Percentiles rank a stretch among this genome's conserved stretches.
phyloP scores from a whole-genome alignment of 1,140 invertebrate species.

The Drosophila pachea region DNA sequence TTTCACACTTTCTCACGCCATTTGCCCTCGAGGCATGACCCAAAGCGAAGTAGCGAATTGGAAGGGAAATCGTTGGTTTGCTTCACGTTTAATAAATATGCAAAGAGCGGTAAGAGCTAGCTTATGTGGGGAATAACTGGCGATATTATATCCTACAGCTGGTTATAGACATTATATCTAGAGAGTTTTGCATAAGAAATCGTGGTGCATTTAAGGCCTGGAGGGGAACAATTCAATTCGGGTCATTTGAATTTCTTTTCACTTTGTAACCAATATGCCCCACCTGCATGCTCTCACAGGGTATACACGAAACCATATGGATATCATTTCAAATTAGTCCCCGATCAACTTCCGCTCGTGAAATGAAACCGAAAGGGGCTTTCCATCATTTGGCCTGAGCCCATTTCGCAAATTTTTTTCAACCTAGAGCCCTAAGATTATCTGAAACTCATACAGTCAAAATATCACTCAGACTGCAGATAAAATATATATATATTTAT shows the following conservation, averaged over 20 bases:
- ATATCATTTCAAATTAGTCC: slow-evolving; percentile 18
- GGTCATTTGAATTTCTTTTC: too few relatives aligned
- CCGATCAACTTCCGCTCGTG: slow-evolving; percentile 52
- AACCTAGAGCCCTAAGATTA: slow-evolving; percentile 4
- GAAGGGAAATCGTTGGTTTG: slow-evolving; percentile 16
- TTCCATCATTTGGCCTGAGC: slow-evolving; percentile 45
- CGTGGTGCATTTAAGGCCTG: too few relatives aligned
- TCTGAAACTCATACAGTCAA: slow-evolving; percentile 2
- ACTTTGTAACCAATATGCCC: too few relatives aligned
- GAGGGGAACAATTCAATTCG: too few relatives aligned
- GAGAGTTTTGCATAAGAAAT: too few relatives aligned
- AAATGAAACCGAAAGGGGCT: slow-evolving; percentile 47
- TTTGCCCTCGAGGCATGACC: slow-evolving; percentile 61
- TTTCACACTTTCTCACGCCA: slow-evolving; percentile 74
- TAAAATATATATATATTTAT: slow-evolving; percentile 7
- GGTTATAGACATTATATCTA: too few relatives aligned
- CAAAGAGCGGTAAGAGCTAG: slow-evolving; percentile 27
- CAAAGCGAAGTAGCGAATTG: slow-evolving; percentile 35
- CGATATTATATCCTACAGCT: background rate
- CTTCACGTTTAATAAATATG: slow-evolving; percentile 30
- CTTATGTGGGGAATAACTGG: background rate
- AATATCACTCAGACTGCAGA: background rate
- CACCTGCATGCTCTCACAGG: too few relatives aligned
- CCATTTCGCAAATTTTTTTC: slow-evolving; percentile 27
- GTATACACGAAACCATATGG: too few relatives aligned